Base-by-base conservation (phyloP, 2,113 vertebrate genomes). In the Chionodraco myersi region DNA sequence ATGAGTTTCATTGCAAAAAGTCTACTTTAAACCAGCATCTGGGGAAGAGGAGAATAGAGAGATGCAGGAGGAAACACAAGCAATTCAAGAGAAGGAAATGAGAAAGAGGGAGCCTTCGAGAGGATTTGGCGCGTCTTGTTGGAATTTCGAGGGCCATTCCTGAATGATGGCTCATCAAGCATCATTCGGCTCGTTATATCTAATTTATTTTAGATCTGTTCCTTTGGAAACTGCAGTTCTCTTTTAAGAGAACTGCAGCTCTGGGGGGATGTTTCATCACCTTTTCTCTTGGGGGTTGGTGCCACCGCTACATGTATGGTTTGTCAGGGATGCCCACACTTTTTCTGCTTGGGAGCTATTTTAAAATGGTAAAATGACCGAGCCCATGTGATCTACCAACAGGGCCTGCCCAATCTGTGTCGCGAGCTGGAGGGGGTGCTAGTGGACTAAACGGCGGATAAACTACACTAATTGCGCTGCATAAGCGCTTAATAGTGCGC, bases 121-220 rank as follows among this genome's bases (percentile, higher is more conserved):
- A 72, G 77, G 57, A 68, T 66, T 78, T 2, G 10, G 4, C 2
- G 11, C 41, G 21, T 67, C 77, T 84, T 73, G 82, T 87, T 84
- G 76, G 86, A 89, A 90, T 93, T 93, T 78, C 51, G 57, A 94
- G 88, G 82, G 76, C 80, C 86, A 82, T 91, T 91, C 75, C 80
- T 75, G 83, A 90, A 87, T 76, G 83, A 93, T 83, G 77, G 85
- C 63, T 93, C 90, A 93, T 93, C 91, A 91, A 80, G 87, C 81
- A 56, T 61, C 65, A 83, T 87, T 89, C 72, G 41, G 77, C 26
- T 45, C 56, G 36, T 85, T 80, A 81, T 69, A 75, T 89, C 82
- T 94, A 93, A 94, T 95, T 93, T 91, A 89, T 90, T 92, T 93
- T 88, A 93, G 86, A 94, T 88, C 74, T 63, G 94, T 94, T 95